Conservation (phyloP, 2,888 invertebrate genomes). For the Caenorhabditis wallacei region DNA sequence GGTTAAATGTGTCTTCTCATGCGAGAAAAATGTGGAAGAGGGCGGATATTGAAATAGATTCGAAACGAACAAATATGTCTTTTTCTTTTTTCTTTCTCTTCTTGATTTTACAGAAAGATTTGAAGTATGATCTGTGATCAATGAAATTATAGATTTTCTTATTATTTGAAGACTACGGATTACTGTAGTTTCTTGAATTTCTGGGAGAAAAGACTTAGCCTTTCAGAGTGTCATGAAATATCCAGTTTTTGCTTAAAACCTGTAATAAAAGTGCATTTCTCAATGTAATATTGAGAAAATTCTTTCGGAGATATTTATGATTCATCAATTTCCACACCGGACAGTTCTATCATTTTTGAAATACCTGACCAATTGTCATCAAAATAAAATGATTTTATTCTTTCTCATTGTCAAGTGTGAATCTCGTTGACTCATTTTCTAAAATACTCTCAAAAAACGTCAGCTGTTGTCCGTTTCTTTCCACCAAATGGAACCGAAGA, state of each 20-base stretch:
- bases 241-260: no score
- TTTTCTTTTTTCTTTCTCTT: not conserved
- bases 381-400: no score
- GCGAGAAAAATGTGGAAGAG: constrained; percentile 30
- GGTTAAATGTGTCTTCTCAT: constrained; percentile 8
- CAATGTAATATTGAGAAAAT: no score
- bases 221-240: no score
- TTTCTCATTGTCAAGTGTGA: constrained; percentile 5
- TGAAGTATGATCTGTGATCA: constrained; percentile 11
- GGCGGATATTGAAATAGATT: constrained; percentile 45
- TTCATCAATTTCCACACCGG: no score
- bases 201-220: no score
- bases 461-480: constrained; percentile 31
- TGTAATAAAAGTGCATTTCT: no score
- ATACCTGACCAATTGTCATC: not conserved
- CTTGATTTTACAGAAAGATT: constrained; percentile 1
- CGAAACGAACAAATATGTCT: constrained; percentile 12
- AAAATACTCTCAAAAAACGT: constrained; percentile 16
- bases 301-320: no score
- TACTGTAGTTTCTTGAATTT: no score
- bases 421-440: constrained; percentile 39
- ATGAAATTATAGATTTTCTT: not conserved
- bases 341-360: not conserved
- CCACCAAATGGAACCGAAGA: constrained; percentile 21
- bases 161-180: not conserved